Evolutionary conservation across 2,797 vertebrate species (phyloP), one percentile per base, ranked within the genome.

Genomic region (Threskiornis aethiopicus): DNA sequence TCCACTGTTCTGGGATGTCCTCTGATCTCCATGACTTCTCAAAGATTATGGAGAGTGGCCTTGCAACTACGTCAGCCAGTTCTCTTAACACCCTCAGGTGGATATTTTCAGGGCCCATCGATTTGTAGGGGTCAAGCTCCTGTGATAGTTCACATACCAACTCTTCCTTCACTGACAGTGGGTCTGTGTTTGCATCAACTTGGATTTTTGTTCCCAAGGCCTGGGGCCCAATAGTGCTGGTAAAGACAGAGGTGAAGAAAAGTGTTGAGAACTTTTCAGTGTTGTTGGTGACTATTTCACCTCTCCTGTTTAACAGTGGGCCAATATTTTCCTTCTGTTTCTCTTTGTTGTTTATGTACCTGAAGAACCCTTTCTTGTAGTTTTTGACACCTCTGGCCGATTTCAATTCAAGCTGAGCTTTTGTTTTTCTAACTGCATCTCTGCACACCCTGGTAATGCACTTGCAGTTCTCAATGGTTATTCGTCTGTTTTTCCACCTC

Each of bases 21-120:
- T 13, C 10, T 1, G 2, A 42, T 41, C 25, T 65, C 20, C 51
- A 41, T 0, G 0, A 21, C 13, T 47, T 55, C 54, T 55, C 54
- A 33, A 39, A 39, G 39, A 39, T 39, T 39, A 39, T 10, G 39
- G 39, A 39, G 39, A 39, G 39, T 39, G 39, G 39, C 11, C 39
- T 39, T 39, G 39, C 39, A 39, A 39, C 39, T 11, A 39, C 10
- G 39, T 39, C 39, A 39, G 39, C 39, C 39, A 10, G 39, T 39
- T 39, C 39, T 39, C 39, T 39, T 39, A 39, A 39, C 39, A 39
- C 39, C 11, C 39, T 39, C 39, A 10, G 39, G 39, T 39, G 39
- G 39, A 39, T 39, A 39, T 39, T 39, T 39, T 39, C 39, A 39
- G 39, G 39, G 39, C 39, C 39, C 39, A 39, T 39, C 39, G 39